Evolutionary conservation across 2,113 vertebrate genomes (phyloP).

Genomic region (Nematolebias whitei): DNA sequence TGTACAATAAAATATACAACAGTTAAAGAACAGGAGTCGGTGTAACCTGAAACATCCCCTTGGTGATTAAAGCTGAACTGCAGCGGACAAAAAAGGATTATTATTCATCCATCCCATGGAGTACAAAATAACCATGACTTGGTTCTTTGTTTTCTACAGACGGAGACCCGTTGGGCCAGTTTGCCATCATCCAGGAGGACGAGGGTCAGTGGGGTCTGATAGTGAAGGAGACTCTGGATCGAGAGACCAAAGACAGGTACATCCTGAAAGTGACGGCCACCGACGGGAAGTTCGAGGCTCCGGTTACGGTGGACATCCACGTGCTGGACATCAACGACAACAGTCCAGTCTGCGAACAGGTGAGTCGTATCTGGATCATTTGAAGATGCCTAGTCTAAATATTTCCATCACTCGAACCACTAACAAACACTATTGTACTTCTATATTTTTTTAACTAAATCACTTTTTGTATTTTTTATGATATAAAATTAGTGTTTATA

Average conservation of each 20-base stretch:
- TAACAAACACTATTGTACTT: no score
- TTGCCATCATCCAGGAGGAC: slow-evolving; percentile 83
- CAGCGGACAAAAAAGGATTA: background rate
- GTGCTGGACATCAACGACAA: slow-evolving; percentile 97
- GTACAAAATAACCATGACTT: background rate
- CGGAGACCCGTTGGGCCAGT: slow-evolving; percentile 90
- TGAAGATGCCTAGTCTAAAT: no score
- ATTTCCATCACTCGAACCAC: no score
- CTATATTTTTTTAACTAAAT: no score
- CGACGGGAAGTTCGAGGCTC: slow-evolving; percentile 91
- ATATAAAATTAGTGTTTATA: no score
- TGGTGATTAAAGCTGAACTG: background rate
- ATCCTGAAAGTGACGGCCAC: slow-evolving; percentile 87
- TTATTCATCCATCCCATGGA: background rate
- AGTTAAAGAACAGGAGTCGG: no score
- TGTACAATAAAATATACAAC: no score
- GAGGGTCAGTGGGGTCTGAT: slow-evolving; percentile 87
- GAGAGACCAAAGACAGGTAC: slow-evolving; percentile 87
- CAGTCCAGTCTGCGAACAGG: slow-evolving; percentile 92
- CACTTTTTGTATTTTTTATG: no score
- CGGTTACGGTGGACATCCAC: slow-evolving; percentile 85
- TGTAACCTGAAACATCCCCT: no score
- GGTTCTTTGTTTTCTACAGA: slow-evolving; percentile 71
- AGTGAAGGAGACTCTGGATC: slow-evolving; percentile 86
- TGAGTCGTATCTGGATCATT: slow-evolving; percentile 54